Base-by-base conservation (phyloP, 1,140 invertebrate genomes). In the Zaprionus nigranus region DNA sequence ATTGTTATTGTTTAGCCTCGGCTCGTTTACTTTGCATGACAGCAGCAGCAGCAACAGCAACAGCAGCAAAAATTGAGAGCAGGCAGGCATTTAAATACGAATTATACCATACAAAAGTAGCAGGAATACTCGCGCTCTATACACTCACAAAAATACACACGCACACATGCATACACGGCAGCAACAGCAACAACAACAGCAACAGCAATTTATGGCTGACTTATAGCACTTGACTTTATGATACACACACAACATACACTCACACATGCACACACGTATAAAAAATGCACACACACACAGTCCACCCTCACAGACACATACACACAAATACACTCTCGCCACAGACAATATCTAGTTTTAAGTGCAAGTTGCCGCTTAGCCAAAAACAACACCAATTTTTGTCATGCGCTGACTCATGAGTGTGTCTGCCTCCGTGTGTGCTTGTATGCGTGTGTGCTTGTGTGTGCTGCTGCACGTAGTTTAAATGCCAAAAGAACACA, bases 1-100 rank as follows among this genome's bases (percentile, higher is more conserved):
- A 87, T 84, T 88, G 81, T 87, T 87, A 87, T 88, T 86, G 83
- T 86, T 86, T 88, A 88, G 84, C 82, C 82, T 83, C 78, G 80
- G 46, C 84, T 71, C 80, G 84, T 80, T 88, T 88, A 86, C 81
- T 87, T 88, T 87, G 83, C 83, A 87, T 87, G 83, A 78, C 49
- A 80, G 69, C 84, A 73, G 56, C 75, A 82, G 36, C 81, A 63
- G n/a, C 70, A 64, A 43, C 64, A 69, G 64, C 81, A 83, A 49
- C 81, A 81, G 40, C 79, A 75, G 75, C 79, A 65, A 75, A 79
- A 86, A 65, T 78, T 67, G 60, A 77, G 77, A 62, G 38, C 65
- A 77, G 68, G 63, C 81, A 74, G 64, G 61, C 83, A 87, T 87
- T 87, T 87, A 83, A 88, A 88, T 88, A 75, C 83, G 88, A 87